Base-by-base conservation (phyloP, 2,113 vertebrate genomes). In the Dunckerocampus dactyliophorus region DNA sequence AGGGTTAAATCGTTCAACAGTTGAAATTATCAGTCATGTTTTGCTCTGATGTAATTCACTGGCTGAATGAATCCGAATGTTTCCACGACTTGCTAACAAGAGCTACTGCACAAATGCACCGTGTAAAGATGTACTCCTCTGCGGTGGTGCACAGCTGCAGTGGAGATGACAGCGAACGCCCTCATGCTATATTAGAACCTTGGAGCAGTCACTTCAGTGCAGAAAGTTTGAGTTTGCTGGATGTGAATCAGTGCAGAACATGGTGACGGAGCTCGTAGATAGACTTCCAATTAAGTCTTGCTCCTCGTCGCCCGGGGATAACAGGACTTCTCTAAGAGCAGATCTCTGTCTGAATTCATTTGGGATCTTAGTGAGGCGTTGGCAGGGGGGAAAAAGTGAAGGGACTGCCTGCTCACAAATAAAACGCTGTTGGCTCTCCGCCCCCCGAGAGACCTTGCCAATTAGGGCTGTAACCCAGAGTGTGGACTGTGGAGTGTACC, bases 231-330 rank as follows among this genome's bases (percentile, higher is more conserved):
- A 16, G 13, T 67, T 60, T 50, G 34, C 19, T 59, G 43, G 39
- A 28, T 9, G 31, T 19, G 54, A 53, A 62, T 47, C 55, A 31
- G 22, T 15, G 1, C 48, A 22, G 62, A 60, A 63, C 12, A 12
- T 60, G 47, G 42, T 46, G 43, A 63, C 56, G 46, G 62, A 39
- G 6, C 46, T 57, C 3, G 1, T 20, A 55, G 54, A 43, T 60
- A 65, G 47, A 59, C 65, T 70, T 22, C 72, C 72, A 82, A 76
- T 78, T 78, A 82, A 61, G 49, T 57, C 46, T 49, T 48, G 49
- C 19, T 53, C 45, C 56, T 42, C 5, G 0, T 59, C 49, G 56
- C 77, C 67, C 8, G 6, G 72, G 37, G 71, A 77, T 45, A 66
- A 53, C 16, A 48, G 49, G 39, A 58, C 55, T 61, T 55, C 48